A percentile compares a stretch with the other conserved stretches of the same genome.
These are phyloP conservation scores for Chloroclysta siterata DNA, from an alignment of 2,888 invertebrate species.

Conservation along the genomic window DNA sequence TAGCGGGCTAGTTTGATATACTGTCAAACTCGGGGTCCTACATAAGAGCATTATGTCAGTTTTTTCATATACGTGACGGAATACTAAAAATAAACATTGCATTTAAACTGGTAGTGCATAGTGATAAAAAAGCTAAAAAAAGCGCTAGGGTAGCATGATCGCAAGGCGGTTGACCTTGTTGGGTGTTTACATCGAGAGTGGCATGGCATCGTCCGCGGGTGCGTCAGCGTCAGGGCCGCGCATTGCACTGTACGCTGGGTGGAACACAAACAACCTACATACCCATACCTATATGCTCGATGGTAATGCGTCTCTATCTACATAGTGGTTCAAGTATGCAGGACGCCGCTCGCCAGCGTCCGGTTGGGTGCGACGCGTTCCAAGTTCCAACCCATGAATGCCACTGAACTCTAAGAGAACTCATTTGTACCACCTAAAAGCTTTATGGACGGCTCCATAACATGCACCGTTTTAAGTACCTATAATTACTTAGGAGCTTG, in stretches of 20 bases:
- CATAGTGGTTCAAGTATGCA: slow-evolving; percentile 73
- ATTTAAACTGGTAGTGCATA: not conserved
- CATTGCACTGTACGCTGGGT: slow-evolving; percentile 61
- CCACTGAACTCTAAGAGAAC: slow-evolving; percentile 64
- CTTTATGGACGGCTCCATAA: not conserved
- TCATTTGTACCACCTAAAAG: slow-evolving; percentile 40
- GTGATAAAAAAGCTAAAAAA: slow-evolving; percentile 52
- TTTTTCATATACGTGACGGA: not conserved
- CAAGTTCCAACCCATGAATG: slow-evolving; percentile 58
- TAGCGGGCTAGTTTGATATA: no score
- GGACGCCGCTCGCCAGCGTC: slow-evolving; percentile 71
- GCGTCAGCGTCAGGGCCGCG: slow-evolving; percentile 78
- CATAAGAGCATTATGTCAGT: not conserved
- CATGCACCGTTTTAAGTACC: slow-evolving; percentile 1
- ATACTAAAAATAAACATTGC: not conserved
- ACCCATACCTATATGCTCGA: slow-evolving; percentile 56
- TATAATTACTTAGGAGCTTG: not conserved
- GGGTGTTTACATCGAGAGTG: slow-evolving; percentile 71
- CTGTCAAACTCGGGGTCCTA: no score
- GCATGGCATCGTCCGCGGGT: slow-evolving; percentile 70
- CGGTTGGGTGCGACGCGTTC: slow-evolving; percentile 66
- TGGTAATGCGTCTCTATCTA: slow-evolving; percentile 60
- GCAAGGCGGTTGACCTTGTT: slow-evolving; percentile 77
- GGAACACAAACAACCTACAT: slow-evolving; percentile 78
- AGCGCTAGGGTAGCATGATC: slow-evolving; percentile 54